These are phyloP conservation scores for Muscina levida DNA, from an alignment of 2,888 invertebrate species.

Conservation along the genomic window DNA sequence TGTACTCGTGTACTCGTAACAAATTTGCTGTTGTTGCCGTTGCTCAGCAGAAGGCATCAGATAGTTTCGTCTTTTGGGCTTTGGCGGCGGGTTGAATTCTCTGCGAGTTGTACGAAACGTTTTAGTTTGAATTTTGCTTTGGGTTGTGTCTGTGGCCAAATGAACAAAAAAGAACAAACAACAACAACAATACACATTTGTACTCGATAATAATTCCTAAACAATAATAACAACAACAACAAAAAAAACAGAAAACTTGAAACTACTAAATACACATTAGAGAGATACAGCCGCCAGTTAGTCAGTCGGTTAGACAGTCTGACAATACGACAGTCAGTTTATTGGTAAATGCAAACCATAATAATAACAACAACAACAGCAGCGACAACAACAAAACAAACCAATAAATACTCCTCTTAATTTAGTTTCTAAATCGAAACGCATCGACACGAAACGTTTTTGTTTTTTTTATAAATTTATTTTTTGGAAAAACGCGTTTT, in stretches of 20 bases:
- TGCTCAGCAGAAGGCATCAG: no score
- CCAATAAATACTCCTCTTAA: no score
- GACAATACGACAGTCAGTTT: no score
- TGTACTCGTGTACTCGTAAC: background rate
- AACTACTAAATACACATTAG: slow-evolving; percentile 5
- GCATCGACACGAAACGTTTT: no score
- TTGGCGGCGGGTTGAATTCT: slow-evolving; percentile 71
- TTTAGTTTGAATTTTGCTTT: slow-evolving; percentile 77
- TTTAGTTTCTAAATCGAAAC: no score
- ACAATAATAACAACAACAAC: slow-evolving; percentile 7
- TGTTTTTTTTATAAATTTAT: no score
- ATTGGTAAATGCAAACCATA: no score
- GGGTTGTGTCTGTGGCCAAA: slow-evolving; percentile 74
- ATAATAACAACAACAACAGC: no score
- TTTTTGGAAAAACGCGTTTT: no score
- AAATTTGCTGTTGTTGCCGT: slow-evolving; percentile 5
- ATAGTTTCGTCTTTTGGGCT: slow-evolving; percentile 41
- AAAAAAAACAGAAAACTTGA: slow-evolving; percentile 36
- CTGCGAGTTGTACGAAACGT: slow-evolving; percentile 69
- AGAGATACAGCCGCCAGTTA: background rate
- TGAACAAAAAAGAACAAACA: slow-evolving; percentile 64
- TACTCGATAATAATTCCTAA: slow-evolving; percentile 4
- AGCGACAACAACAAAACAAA: no score
- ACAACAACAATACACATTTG: slow-evolving; percentile 61
- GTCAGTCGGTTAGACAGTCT: background rate